phyloP scores from a whole-genome alignment of 2,888 invertebrate species.

The Drosophila acutilabella region DNA sequence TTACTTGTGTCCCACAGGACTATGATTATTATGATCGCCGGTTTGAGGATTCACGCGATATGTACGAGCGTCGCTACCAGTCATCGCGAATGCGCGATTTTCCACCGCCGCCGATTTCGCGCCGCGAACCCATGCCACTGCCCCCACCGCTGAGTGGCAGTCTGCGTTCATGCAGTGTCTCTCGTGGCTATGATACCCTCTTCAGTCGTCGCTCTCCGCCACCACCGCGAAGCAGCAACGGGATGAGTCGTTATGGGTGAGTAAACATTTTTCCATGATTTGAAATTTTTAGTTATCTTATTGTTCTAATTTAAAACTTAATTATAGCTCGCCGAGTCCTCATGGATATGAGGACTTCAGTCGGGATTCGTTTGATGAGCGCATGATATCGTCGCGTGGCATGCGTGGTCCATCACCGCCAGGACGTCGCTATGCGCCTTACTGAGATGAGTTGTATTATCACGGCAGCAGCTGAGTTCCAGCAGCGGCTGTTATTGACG shows the following conservation, averaged over 20 bases:
- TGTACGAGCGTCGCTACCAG: slow-evolving; percentile 92
- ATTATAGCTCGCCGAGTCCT: slow-evolving; percentile 66
- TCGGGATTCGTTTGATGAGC: slow-evolving; percentile 94
- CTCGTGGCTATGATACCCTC: slow-evolving; percentile 90
- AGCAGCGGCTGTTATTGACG: slow-evolving; percentile 35
- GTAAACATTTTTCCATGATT: not conserved
- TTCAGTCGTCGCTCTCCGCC: slow-evolving; percentile 91
- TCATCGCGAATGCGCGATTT: slow-evolving; percentile 86
- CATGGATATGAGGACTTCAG: slow-evolving; percentile 95
- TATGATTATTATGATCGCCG: slow-evolving; percentile 92
- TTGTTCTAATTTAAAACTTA: not conserved
- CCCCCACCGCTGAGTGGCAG: slow-evolving; percentile 88
- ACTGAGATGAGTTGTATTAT: slow-evolving; percentile 86
- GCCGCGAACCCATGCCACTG: slow-evolving; percentile 92
- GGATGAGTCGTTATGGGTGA: slow-evolving; percentile 85
- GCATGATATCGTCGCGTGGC: slow-evolving; percentile 86
- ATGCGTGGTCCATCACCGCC: slow-evolving; percentile 94
- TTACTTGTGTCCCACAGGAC: slow-evolving; percentile 73
- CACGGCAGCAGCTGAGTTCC: slow-evolving; percentile 73
- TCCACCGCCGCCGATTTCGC: slow-evolving; percentile 90
- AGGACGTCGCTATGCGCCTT: slow-evolving; percentile 94
- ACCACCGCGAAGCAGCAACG: slow-evolving; percentile 87
- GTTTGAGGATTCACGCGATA: slow-evolving; percentile 91
- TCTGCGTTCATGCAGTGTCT: slow-evolving; percentile 87
- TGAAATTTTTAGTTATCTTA: not conserved